Conservation (phyloP, 1,140 invertebrate genomes). For the Trialeurodes vaporariorum region DNA sequence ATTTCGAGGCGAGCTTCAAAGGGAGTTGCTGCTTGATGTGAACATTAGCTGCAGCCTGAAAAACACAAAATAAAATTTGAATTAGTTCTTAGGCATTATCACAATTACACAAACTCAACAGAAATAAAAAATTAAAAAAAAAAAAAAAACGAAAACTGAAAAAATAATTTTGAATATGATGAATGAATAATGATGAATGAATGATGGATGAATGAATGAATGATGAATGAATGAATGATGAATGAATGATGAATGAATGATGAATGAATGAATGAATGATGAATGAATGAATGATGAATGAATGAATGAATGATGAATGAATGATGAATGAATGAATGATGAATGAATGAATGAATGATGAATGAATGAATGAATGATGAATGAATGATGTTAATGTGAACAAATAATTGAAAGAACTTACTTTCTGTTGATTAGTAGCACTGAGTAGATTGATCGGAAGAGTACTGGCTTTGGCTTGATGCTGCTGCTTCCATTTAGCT, state of each 20-base stretch:
- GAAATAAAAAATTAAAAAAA: conserved; percentile 1
- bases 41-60: conserved; percentile 31
- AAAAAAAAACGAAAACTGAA: conserved; percentile 1
- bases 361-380: too few relatives aligned
- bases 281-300: too few relatives aligned
- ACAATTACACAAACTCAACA: too few relatives aligned
- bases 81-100: too few relatives aligned
- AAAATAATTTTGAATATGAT: not conserved
- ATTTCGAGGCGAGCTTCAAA: conserved; percentile 55
- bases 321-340: too few relatives aligned
- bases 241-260: too few relatives aligned
- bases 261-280: too few relatives aligned
- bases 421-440: conserved; percentile 71
- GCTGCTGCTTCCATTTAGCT: conserved; percentile 25
- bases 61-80: too few relatives aligned
- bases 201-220: not conserved
- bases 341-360: too few relatives aligned
- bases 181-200: not conserved
- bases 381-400: conserved; percentile 32
- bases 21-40: conserved; percentile 72
- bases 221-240: too few relatives aligned
- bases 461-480: conserved; percentile 23
- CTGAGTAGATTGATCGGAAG: conserved; percentile 63
- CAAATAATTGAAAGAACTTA: conserved; percentile 30
- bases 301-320: too few relatives aligned